These are phyloP conservation scores for Zelleria hepariella DNA, from an alignment of 2,888 invertebrate genomes.

Conservation along the genomic window DNA sequence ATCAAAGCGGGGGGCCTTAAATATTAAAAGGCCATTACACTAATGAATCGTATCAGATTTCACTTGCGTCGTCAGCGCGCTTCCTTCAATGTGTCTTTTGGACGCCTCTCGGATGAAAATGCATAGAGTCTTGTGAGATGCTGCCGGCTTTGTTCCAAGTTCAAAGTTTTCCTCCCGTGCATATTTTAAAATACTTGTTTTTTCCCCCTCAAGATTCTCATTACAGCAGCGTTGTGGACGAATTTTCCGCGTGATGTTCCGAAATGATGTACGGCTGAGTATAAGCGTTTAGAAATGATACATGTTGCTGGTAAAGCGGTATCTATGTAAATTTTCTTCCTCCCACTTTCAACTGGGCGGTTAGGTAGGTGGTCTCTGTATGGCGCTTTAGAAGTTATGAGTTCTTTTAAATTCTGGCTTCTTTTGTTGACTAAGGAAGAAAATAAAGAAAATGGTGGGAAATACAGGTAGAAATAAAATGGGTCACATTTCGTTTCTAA, in stretches of 20 bases:
- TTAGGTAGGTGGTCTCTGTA: background rate
- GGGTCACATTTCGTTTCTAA: too few relatives aligned
- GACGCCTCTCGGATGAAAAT: slow-evolving; percentile 32
- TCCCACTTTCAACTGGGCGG: slow-evolving; percentile 1
- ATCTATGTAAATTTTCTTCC: slow-evolving; percentile 8
- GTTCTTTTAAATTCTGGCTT: slow-evolving; percentile 1
- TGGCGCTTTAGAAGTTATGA: background rate
- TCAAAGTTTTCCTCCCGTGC: slow-evolving; percentile 28
- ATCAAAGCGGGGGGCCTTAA: slow-evolving; percentile 59
- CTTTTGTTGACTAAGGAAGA: background rate
- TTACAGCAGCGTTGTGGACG: background rate
- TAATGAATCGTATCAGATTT: slow-evolving; percentile 74
- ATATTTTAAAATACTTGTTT: slow-evolving; percentile 25
- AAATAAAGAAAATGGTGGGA: too few relatives aligned
- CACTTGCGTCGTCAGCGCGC: slow-evolving; percentile 36
- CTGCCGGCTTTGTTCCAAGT: slow-evolving; percentile 28
- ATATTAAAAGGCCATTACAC: slow-evolving; percentile 69
- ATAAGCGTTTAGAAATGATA: slow-evolving; percentile 1
- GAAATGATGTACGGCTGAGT: background rate
- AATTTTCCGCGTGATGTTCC: background rate
- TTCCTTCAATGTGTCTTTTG: slow-evolving; percentile 51
- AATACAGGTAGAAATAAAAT: too few relatives aligned
- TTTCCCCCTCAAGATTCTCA: slow-evolving; percentile 7
- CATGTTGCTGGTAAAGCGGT: background rate
- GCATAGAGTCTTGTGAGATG: slow-evolving; percentile 21